Evolutionary conservation across 2,113 vertebrate species (phyloP), one percentile per base, ranked within the genome.

Genomic region (Chroicocephalus ridibundus): DNA sequence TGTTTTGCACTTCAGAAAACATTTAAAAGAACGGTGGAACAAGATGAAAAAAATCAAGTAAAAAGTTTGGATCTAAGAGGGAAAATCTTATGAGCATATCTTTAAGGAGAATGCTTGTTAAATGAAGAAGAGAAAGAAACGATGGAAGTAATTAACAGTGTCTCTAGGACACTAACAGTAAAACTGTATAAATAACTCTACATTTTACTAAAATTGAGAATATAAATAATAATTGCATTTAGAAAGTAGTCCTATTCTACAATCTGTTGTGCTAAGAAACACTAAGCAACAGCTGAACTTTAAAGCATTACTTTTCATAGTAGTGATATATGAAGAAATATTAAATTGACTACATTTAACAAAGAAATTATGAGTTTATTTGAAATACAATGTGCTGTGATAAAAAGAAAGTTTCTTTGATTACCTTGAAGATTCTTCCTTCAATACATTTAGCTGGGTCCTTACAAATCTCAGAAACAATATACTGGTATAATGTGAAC

Each of bases 391-490:
- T 10, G 3, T 88, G 21, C 64, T 91, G 47, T 55, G 58, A 88
- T 25, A 68, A 42, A 46, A 47, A 74, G 19, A 82, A 96, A 83
- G 18, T 24, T 64, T 92, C 8, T 34, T 64, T 92, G 16, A 88
- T 95, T 98, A 99, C 99, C 99, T 99, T 99, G 14, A 99, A 96
- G 79, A 99, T 98, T 97, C 98, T 98, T 96, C 98, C 98, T 96
- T 98, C 98, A 82, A 98, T 90, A 54, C 97, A 98, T 96, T 97
- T 99, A 26, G 93, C 82, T 11, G 98, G 25, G 70, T 99, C 98
- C 94, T 98, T 98, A 95, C 99, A 99, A 93, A 99, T 93, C 77
- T 95, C 98, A 61, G 97, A 98, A 72, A 99, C 98, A 96, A 99
- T 95, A 94, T 99, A 98, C 20, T 99, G 98, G 87, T 99, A 99